Percentiles rank a stretch among this genome's conserved stretches.
These are phyloP conservation scores for Leptinotarsa rubiginosa DNA, from an alignment of 2,888 invertebrate species.

Conservation along the genomic window DNA sequence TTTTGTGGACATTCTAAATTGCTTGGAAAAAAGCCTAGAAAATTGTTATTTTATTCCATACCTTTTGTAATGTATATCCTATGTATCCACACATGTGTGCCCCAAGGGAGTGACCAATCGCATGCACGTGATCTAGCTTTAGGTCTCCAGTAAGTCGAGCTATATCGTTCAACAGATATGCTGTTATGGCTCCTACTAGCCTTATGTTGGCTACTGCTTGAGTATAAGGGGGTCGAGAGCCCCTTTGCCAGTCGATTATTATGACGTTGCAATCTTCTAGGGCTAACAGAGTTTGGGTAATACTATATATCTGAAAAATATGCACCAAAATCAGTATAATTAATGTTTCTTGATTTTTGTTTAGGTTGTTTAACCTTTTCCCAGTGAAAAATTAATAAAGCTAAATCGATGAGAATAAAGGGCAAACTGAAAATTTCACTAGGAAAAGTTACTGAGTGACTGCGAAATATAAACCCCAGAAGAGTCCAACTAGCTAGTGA, in stretches of 20 bases:
- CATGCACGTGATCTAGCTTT: conserved; percentile 78
- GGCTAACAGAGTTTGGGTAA: conserved; percentile 79
- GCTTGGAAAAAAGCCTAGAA: background rate
- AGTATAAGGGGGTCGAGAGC: conserved; percentile 88
- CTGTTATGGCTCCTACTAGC: conserved; percentile 86
- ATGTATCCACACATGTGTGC: conserved; percentile 87
- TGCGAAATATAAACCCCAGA: no score
- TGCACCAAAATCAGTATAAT: background rate
- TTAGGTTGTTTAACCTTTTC: background rate
- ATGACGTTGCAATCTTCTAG: conserved; percentile 81
- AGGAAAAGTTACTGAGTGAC: no score
- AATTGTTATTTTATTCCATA: conserved; percentile 50
- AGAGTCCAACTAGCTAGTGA: no score
- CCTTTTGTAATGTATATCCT: conserved; percentile 80
- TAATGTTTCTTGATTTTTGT: background rate
- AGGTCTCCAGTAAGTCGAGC: conserved; percentile 63
- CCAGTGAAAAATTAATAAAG: background rate
- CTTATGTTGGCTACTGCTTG: conserved; percentile 93
- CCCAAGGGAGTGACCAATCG: conserved; percentile 89
- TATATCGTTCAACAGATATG: conserved; percentile 73
- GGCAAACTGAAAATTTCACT: no score
- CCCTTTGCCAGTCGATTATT: conserved; percentile 87
- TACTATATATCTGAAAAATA: conserved; percentile 72
- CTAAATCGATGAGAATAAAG: no score
- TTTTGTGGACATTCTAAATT: no score